Evolutionary conservation across 2,797 vertebrate genomes (phyloP).

Genomic region (Labeo calbasu): DNA sequence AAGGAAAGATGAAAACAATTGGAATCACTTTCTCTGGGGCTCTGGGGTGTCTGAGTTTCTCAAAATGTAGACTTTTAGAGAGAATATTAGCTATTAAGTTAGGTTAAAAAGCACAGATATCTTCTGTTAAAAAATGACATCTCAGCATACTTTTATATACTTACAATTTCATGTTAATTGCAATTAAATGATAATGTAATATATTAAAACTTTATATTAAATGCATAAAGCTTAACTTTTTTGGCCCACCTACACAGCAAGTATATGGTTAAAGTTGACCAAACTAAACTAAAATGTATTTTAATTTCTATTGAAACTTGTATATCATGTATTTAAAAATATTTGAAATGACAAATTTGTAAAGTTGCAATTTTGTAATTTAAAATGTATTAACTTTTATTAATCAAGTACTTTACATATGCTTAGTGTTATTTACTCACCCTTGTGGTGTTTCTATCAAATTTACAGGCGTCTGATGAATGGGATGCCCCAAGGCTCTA

Average conservation of each 20-base stretch:
- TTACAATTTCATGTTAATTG: too few relatives aligned
- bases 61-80: not conserved
- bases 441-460: not conserved
- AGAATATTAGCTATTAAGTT: not conserved
- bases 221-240: too few relatives aligned
- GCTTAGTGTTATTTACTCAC: too few relatives aligned
- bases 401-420: too few relatives aligned
- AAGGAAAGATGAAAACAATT: slow-evolving; percentile 21
- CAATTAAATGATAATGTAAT: too few relatives aligned
- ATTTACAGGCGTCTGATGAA: not conserved
- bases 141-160: not conserved
- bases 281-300: not conserved
- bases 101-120: not conserved
- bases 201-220: too few relatives aligned
- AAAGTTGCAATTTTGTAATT: too few relatives aligned
- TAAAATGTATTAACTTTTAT: too few relatives aligned
- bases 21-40: slow-evolving; percentile 1
- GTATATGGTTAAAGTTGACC: not conserved
- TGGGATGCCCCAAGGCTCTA: not conserved
- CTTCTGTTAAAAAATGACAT: not conserved
- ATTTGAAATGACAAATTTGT: too few relatives aligned
- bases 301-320: not conserved
- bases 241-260: not conserved
- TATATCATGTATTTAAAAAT: not conserved
- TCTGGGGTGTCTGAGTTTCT: slow-evolving; percentile 4